A percentile compares a stretch with the other conserved stretches of the same genome.
Evolutionary conservation across 2,113 vertebrate genomes (phyloP).

Genomic region (Salvelinus sp.): DNA sequence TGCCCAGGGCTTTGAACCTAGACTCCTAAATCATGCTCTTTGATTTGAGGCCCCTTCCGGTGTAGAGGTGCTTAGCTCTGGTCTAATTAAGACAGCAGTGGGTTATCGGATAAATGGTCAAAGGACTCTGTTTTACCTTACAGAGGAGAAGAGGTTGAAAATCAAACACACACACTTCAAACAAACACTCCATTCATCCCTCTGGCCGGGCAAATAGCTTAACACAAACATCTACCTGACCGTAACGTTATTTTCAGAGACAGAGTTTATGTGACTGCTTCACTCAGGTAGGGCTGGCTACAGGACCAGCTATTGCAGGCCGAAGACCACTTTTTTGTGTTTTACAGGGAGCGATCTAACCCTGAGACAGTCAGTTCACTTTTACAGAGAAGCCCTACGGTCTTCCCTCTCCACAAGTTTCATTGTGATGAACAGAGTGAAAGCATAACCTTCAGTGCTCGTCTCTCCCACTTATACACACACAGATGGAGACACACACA

Average conservation of each 20-base stretch:
- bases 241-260: neutral
- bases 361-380: slow-evolving; percentile 55
- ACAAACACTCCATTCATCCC: slow-evolving; percentile 29
- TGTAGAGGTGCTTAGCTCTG: slow-evolving; percentile 70
- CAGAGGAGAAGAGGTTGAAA: slow-evolving; percentile 35
- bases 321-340: slow-evolving; percentile 52
- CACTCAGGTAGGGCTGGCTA: slow-evolving; percentile 36
- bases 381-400: slow-evolving; percentile 68
- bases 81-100: slow-evolving; percentile 69
- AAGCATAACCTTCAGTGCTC: slow-evolving; percentile 67
- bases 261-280: slow-evolving; percentile 53
- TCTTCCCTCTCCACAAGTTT: slow-evolving; percentile 66
- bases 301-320: slow-evolving; percentile 39
- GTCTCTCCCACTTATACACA: slow-evolving; percentile 12
- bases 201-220: slow-evolving; percentile 64
- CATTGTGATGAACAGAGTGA: slow-evolving; percentile 69
- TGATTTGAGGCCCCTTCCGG: slow-evolving; percentile 71
- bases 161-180: slow-evolving; percentile 20
- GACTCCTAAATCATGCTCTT: slow-evolving; percentile 75
- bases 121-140: slow-evolving; percentile 61
- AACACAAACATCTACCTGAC: slow-evolving; percentile 41
- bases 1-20: slow-evolving; percentile 75
- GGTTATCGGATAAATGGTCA: slow-evolving; percentile 52
- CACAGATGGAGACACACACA: slow-evolving; percentile 23
- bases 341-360: slow-evolving; percentile 54